These are phyloP conservation scores for Sterna hirundo DNA, from an alignment of 2,113 vertebrate species.

Conservation along the genomic window DNA sequence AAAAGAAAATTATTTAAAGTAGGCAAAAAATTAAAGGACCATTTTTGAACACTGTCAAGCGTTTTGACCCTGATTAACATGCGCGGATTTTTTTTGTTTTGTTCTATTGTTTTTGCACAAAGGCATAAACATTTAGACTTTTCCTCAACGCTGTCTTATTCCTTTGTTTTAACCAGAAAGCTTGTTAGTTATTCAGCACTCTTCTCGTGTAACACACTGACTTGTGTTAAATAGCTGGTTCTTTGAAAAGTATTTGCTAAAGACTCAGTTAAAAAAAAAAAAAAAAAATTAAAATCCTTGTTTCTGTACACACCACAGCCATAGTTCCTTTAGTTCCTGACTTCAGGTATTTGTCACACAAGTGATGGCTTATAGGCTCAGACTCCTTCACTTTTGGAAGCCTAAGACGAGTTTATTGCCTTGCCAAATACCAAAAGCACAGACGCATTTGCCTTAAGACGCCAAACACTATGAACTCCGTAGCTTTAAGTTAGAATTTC, in stretches of 20 bases:
- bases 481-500: background rate
- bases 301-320: background rate
- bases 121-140: background rate
- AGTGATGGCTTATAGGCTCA: background rate
- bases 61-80: background rate
- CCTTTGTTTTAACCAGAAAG: background rate
- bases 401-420: background rate
- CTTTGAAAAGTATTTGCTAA: background rate
- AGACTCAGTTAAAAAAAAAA: background rate
- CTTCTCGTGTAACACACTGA: background rate
- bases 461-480: background rate
- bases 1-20: background rate
- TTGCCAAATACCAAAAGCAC: background rate
- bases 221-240: too few relatives aligned
- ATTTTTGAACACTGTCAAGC: background rate
- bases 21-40: background rate
- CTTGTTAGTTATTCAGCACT: rapidly evolving
- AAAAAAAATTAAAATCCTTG: background rate
- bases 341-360: background rate
- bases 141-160: background rate
- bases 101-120: background rate
- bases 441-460: background rate
- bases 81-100: background rate
- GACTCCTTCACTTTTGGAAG: background rate
- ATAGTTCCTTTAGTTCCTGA: background rate